phyloP scores from a whole-genome alignment of 2,888 invertebrate genomes.

The Dastarcus helophoroides region DNA sequence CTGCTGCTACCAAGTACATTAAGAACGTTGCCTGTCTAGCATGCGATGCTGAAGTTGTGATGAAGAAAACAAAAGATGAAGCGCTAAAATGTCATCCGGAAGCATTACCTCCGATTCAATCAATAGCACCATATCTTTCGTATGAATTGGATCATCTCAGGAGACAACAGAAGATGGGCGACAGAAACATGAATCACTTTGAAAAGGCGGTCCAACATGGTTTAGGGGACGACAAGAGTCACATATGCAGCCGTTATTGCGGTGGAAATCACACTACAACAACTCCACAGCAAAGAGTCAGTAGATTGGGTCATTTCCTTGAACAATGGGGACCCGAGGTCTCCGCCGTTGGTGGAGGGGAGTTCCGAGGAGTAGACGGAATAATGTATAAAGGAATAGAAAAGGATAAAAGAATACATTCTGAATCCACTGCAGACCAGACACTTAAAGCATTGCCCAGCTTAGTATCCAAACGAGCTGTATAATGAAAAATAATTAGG shows the following conservation, averaged over 20 bases:
- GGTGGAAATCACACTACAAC: constrained; percentile 62
- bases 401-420: too few species aligned
- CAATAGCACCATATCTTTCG: constrained; percentile 58
- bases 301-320: constrained; percentile 47
- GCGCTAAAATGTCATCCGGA: constrained; percentile 39
- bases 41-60: constrained; percentile 63
- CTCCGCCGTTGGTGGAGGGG: constrained; percentile 35
- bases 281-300: constrained; percentile 53
- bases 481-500: too few species aligned
- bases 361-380: constrained; percentile 16
- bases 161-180: constrained; percentile 39
- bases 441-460: too few species aligned
- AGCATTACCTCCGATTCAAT: constrained; percentile 44
- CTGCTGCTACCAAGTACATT: constrained; percentile 56
- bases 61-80: constrained; percentile 47
- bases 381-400: too few species aligned
- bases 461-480: too few species aligned
- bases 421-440: too few species aligned
- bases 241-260: constrained; percentile 61
- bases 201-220: too few species aligned
- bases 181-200: constrained; percentile 10
- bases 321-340: constrained; percentile 51
- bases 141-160: constrained; percentile 54
- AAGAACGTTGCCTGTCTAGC: constrained; percentile 67
- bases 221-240: too few species aligned